A percentile compares a stretch with the other conserved stretches of the same genome.
Conservation (phyloP, 2,888 invertebrate species). For the Chrysodeixis includens region DNA sequence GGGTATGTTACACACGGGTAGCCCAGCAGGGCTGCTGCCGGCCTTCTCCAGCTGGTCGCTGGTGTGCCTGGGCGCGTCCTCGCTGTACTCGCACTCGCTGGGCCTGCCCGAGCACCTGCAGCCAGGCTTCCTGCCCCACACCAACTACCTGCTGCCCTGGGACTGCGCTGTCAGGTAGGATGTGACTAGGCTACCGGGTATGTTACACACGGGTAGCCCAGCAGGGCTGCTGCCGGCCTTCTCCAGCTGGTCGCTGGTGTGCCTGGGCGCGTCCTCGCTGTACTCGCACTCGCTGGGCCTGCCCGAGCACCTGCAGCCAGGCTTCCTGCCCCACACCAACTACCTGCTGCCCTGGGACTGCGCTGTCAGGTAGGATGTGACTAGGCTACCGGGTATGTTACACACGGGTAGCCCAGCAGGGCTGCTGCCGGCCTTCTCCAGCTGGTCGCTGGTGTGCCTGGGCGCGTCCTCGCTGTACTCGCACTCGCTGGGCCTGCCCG, state of each 20-base stretch:
- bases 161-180: conserved; percentile 90
- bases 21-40: conserved; percentile 89
- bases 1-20: too few species aligned
- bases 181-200: conserved; percentile 9
- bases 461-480: conserved; percentile 97
- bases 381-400: conserved; percentile 4
- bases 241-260: conserved; percentile 97
- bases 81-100: conserved; percentile 96
- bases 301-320: conserved; percentile 95
- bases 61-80: conserved; percentile 96
- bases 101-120: conserved; percentile 95
- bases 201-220: too few species aligned
- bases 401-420: too few species aligned
- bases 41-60: conserved; percentile 97
- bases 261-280: conserved; percentile 96
- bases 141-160: conserved; percentile 98
- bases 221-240: conserved; percentile 92
- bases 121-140: conserved; percentile 96
- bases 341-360: conserved; percentile 98
- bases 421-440: conserved; percentile 95
- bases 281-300: conserved; percentile 97
- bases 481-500: conserved; percentile 95
- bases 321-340: conserved; percentile 96
- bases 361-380: conserved; percentile 80
- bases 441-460: conserved; percentile 97